These are phyloP conservation scores for Sander vitreus DNA, from an alignment of 2,113 vertebrate genomes.

Conservation along the genomic window DNA sequence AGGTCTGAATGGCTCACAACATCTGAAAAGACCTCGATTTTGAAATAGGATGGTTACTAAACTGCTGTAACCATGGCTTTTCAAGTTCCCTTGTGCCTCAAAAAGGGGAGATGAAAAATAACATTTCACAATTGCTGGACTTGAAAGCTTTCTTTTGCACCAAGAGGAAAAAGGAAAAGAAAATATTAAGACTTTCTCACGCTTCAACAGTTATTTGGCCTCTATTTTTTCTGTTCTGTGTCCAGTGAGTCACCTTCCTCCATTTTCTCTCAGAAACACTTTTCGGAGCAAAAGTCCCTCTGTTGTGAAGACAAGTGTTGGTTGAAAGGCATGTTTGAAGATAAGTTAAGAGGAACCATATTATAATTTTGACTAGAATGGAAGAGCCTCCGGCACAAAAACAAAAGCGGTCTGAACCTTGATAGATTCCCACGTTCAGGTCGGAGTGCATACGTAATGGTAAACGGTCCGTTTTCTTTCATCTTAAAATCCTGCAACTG, in stretches of 20 bases:
- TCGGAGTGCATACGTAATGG: slow-evolving; percentile 42
- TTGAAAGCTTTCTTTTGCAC: slow-evolving; percentile 79
- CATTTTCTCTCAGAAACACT: slow-evolving; percentile 64
- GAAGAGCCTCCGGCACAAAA: slow-evolving; percentile 19
- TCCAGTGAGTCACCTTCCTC: slow-evolving; percentile 55
- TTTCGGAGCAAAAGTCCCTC: slow-evolving; percentile 63
- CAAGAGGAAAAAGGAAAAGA: slow-evolving; percentile 59
- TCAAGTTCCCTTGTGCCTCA: slow-evolving; percentile 72
- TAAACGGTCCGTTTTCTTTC: slow-evolving; percentile 12
- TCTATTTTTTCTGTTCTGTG: slow-evolving; percentile 43
- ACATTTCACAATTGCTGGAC: slow-evolving; percentile 79
- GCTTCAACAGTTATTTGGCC: slow-evolving; percentile 74
- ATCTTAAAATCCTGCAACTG: slow-evolving; percentile 13
- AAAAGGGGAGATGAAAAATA: slow-evolving; percentile 78
- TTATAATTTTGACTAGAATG: slow-evolving; percentile 59
- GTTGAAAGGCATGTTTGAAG: slow-evolving; percentile 74
- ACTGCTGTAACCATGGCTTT: slow-evolving; percentile 80
- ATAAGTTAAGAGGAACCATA: slow-evolving; percentile 55
- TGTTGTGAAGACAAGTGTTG: slow-evolving; percentile 65
- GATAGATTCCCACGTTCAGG: slow-evolving; percentile 34
- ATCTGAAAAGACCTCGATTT: slow-evolving; percentile 79
- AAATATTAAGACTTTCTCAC: slow-evolving; percentile 78
- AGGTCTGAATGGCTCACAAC: slow-evolving; percentile 73
- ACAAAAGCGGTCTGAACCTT: slow-evolving; percentile 2
- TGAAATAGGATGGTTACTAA: slow-evolving; percentile 79